Evolutionary conservation across 2,113 vertebrate genomes (phyloP), one percentile per base, ranked within the genome.

Genomic region (Rhinogobius similis): DNA sequence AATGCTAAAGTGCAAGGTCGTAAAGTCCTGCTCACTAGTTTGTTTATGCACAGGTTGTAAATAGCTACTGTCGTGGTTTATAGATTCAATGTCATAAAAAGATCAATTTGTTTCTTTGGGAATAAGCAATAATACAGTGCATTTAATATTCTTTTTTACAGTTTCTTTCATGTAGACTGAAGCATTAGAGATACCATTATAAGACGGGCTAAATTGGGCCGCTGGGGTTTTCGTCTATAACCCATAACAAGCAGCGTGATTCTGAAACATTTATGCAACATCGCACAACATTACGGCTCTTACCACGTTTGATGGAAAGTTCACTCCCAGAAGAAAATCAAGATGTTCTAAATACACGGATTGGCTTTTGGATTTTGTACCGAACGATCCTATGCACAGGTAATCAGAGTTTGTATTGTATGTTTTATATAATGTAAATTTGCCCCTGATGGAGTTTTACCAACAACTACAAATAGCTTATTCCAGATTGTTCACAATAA

Each of bases 241-340:
- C 79, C 39, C 64, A 80, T 85, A 87, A 86, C 82, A 85, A 87
- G 84, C 79, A 36, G 39, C 24, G 44, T 56, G 11, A 80, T 85
- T 87, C 79, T 82, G 10, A 87, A 91, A 86, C 84, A 85, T 90
- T 87, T 81, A 88, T 87, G 88, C 88, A 83, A 78, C 81, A 82
- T 76, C 10, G 65, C 32, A 76, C 70, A 58, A 72, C 73, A 80
- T 77, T 73, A 85, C 72, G 66, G 82, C 77, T 74, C 84, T 86
- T 72, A 86, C 67, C 74, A 61, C 82, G 72, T 76, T 64, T 75
- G 63, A 63, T 48, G 68, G 70, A 79, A 73, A 79, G 46, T 56
- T 65, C 73, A 39, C 48, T 83, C 82, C 75, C 81, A 67, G 52
- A 32, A 81, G 83, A 85, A 72, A 67, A 82, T 82, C 68, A 76